Evolutionary conservation across 2,888 invertebrate genomes (phyloP), one percentile per base, ranked within the genome.

Genomic region (Campaea margaritaria): DNA sequence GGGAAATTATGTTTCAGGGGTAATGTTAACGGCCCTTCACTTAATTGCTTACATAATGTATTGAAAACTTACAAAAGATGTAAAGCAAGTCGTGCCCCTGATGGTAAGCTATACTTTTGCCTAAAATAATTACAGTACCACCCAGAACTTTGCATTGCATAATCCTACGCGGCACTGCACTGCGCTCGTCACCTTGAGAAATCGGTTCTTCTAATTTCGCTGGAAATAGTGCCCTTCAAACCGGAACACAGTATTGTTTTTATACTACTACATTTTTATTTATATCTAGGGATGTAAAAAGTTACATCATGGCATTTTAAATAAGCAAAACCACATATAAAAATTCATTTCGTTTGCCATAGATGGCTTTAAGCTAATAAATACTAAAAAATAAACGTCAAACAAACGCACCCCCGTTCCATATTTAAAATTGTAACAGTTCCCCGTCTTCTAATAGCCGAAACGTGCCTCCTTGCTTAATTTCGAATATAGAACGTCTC

Each of bases 401-500:
- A 73, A 73, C 70, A 69, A 70, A 65, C 69, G 49, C 65, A 67
- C 70, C 68, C 57, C 71, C 65, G 61, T 69, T 69, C 72, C 69
- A 72, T 70, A 74, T 74, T 76, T 75, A 75, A 66, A 78, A 76
- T 60, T 65, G 69, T 68, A 63, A 62, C 64, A 68, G 67, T 62
- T 63, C 67, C 43, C 64, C 70, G 62, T 59, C 64, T 52, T 74
- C 76, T 82, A 82, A 82, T 81, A 78, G 81, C 76, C 72, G 72
- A 73, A 78, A 82, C 82, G 82, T 82, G 82, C 77, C 75, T 75
- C 65, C 69, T 71, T 71, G 74, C 73, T 73, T 77, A 78, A 79
- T 78, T 82, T 81, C 75, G 70, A 78, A 80, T 77, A 78, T 76
- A 78, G 78, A 82, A 78, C 76, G 75, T 73, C 73, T 72, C 67